Evolutionary conservation across 2,888 invertebrate species (phyloP).

Genomic region (Dinocampus coccinellae): DNA sequence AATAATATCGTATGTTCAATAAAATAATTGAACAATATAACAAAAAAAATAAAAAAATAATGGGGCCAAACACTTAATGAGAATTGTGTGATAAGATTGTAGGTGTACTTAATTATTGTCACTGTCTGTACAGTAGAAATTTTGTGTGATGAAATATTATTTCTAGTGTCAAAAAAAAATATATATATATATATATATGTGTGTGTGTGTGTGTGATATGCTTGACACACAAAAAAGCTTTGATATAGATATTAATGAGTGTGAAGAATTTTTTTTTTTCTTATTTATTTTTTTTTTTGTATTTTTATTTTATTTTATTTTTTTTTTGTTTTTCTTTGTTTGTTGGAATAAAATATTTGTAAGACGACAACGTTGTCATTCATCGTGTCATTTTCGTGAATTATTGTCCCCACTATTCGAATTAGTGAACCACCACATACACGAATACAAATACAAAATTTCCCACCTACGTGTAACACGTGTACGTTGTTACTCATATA

Average conservation of each 20-base stretch:
- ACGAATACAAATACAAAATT: background rate
- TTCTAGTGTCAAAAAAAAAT: background rate
- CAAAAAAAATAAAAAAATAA: background rate
- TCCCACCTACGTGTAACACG: conserved; percentile 13
- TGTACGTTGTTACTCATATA: background rate
- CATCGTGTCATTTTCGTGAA: too few species aligned
- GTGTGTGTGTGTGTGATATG: too few species aligned
- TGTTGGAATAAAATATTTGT: background rate
- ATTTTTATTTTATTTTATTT: too few species aligned
- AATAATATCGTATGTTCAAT: background rate
- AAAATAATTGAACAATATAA: background rate
- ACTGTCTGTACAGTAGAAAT: background rate
- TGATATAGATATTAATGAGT: background rate
- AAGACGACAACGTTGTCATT: background rate
- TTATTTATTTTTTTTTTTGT: too few species aligned
- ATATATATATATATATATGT: background rate
- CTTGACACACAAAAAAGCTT: background rate
- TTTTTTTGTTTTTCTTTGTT: too few species aligned
- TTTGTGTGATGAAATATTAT: background rate
- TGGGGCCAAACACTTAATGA: conserved; percentile 1
- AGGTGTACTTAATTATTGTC: background rate
- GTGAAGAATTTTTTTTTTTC: background rate
- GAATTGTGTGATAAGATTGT: background rate
- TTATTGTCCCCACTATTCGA: too few species aligned
- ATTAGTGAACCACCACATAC: background rate